Evolutionary conservation across 2,113 vertebrate species (phyloP).

Genomic region (Ptilorrhoa leucosticta): DNA sequence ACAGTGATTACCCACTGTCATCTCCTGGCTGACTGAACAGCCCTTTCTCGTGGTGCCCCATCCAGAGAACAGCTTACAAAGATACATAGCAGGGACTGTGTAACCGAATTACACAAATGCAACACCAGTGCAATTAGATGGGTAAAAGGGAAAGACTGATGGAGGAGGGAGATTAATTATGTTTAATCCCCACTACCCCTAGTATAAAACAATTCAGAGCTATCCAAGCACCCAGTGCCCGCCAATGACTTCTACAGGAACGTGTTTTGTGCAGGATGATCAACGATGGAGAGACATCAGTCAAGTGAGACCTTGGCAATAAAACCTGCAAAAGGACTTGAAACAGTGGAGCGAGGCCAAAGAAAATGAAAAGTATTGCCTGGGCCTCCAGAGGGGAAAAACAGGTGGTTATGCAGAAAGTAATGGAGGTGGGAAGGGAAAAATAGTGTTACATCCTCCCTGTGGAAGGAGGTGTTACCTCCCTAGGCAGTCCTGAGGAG

Average conservation of each 20-base stretch:
- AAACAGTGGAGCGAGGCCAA: neutral
- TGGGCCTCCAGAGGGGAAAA: neutral
- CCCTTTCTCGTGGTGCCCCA: neutral
- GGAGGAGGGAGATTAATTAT: neutral
- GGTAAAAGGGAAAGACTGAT: neutral
- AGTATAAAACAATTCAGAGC: neutral
- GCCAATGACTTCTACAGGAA: neutral
- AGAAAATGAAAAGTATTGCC: neutral
- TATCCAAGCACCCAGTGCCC: neutral
- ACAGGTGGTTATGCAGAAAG: neutral
- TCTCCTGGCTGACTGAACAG: neutral
- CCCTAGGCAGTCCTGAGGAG: neutral
- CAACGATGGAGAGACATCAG: neutral
- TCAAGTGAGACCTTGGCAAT: neutral
- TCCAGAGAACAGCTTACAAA: neutral
- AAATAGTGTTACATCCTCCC: neutral
- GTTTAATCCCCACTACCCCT: neutral
- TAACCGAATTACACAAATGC: neutral
- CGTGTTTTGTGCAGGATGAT: neutral
- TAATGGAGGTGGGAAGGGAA: neutral
- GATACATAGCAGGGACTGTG: neutral
- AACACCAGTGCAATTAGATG: neutral
- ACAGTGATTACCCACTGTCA: neutral
- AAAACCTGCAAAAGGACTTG: neutral
- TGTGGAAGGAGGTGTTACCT: neutral